Percentiles rank a stretch among this genome's conserved stretches.
Evolutionary conservation across 2,113 vertebrate genomes (phyloP).

Genomic region (Heterotilapia buettikoferi): DNA sequence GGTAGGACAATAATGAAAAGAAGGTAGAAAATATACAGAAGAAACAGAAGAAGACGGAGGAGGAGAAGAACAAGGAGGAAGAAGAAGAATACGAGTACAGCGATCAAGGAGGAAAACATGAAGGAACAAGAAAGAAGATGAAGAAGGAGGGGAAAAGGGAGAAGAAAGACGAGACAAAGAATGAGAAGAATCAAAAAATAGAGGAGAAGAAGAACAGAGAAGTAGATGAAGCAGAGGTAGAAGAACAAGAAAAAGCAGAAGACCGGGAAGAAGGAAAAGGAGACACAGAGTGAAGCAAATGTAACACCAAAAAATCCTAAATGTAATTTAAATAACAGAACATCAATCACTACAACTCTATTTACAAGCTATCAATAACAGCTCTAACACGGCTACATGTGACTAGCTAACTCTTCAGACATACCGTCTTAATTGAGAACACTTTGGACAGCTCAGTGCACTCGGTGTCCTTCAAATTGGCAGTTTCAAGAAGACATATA

Average conservation of each 20-base stretch:
- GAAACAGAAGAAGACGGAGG: background rate
- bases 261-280: background rate
- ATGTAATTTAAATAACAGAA: background rate
- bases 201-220: background rate
- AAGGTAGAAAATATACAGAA: background rate
- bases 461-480: conserved; percentile 50
- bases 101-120: background rate
- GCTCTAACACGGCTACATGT: background rate
- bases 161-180: background rate
- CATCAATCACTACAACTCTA: background rate
- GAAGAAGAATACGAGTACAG: background rate
- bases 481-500: conserved; percentile 26
- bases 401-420: background rate
- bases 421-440: conserved; percentile 60
- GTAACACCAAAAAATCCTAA: background rate
- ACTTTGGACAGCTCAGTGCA: conserved; percentile 50
- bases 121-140: background rate
- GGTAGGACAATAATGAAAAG: background rate
- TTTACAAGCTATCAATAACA: background rate
- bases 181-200: background rate
- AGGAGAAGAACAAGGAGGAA: background rate
- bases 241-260: background rate
- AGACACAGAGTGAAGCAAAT: background rate
- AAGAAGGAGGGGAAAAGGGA: background rate
- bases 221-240: background rate